Evolutionary conservation across 2,797 vertebrate genomes (phyloP), one percentile per base, ranked within the genome.

Genomic region (Psittacula echo): DNA sequence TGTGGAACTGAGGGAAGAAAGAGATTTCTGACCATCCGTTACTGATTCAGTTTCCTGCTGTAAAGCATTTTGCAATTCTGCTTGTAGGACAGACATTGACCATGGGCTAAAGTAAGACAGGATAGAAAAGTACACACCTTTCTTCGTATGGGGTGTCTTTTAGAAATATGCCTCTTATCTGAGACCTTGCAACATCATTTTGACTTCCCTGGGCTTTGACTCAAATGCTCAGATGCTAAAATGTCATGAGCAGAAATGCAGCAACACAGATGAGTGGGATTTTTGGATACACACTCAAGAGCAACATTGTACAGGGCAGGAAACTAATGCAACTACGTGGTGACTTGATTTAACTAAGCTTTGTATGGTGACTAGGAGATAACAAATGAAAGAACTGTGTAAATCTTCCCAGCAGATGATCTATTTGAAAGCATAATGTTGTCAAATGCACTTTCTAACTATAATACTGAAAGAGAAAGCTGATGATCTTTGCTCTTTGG

Each of bases 401-500:
- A 73, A 58, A 51, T 71, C 75, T 85, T 95, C 42, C 56, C 42
- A 66, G 66, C 37, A 90, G 74, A 66, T 87, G 51, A 90, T 81
- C 37, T 91, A 13, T 88, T 65, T 61, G 76, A 89, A 75, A 89
- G 44, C 4, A 2, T 62, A 85, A 74, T 53, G 80, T 83, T 83
- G 62, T 80, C 75, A 91, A 77, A 87, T 41, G 21, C 29, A 32
- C 65, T 76, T 78, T 76, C 30, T 89, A 72, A 64, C 44, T 83
- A 2, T 23, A 82, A 62, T 23, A 42, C 2, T 62, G 58, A 70
- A 84, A 83, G 58, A 60, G 47, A 93, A 94, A 68, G 70, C 54
- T 72, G 87, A 87, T 82, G 66, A 87, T 85, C 76, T 86, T 80
- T 91, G 82, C 70, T 85, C 56, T 85, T 58, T 72, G 78, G 41